These are phyloP conservation scores for Drosophila bocki DNA, from an alignment of 1,140 invertebrate genomes.

Conservation along the genomic window DNA sequence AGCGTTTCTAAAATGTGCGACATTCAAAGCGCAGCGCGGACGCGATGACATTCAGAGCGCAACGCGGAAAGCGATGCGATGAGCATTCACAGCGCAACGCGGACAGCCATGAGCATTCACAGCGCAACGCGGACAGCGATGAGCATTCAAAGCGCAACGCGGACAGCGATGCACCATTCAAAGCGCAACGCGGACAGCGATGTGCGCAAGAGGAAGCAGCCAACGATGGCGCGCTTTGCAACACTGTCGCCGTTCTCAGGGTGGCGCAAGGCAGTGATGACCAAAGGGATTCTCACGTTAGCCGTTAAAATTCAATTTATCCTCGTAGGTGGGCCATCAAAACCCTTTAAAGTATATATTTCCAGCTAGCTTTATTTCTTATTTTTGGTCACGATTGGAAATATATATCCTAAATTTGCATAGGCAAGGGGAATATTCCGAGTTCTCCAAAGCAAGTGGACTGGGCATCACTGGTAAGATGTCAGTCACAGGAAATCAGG, in stretches of 20 bases:
- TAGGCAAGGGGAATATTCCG: no score
- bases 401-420: neutral
- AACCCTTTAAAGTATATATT: neutral
- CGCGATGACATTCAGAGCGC: no score
- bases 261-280: neutral
- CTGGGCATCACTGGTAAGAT: constrained; percentile 9
- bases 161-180: neutral
- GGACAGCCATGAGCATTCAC: no score
- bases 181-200: neutral
- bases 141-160: no score
- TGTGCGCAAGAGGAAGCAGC: constrained; percentile 21
- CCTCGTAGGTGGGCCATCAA: neutral
- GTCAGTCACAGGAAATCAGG: neutral
- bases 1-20: constrained; percentile 41
- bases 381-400: neutral
- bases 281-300: neutral
- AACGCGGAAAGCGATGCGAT: no score
- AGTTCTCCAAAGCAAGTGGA: no score
- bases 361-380: neutral
- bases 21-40: constrained; percentile 5
- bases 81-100: no score
- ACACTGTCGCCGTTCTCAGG: neutral
- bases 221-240: neutral
- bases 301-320: neutral
- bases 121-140: no score